Percentiles rank a stretch among this genome's conserved stretches.
Conservation (phyloP, 2,113 vertebrate genomes). For the Menura novaehollandiae region DNA sequence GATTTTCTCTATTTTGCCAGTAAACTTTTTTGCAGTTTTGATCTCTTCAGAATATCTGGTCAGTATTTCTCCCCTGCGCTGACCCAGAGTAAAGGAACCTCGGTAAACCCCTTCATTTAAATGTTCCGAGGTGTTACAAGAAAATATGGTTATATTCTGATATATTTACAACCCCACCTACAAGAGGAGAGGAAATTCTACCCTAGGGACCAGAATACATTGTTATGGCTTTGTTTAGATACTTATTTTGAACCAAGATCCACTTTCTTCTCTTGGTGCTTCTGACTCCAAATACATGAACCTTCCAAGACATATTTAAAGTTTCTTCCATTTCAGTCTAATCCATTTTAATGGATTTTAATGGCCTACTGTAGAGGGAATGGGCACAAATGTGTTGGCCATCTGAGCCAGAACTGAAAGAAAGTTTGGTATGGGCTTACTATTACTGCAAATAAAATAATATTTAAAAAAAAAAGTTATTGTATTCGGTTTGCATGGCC, state of each 20-base stretch:
- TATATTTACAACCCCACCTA: not conserved
- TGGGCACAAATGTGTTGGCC: not conserved
- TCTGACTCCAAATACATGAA: not conserved
- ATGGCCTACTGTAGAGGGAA: not conserved
- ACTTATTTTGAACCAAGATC: not conserved
- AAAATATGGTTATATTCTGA: not conserved
- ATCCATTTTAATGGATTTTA: not conserved
- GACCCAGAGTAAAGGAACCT: too few species aligned
- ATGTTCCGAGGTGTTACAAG: too few species aligned
- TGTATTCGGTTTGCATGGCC: not conserved
- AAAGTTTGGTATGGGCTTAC: not conserved
- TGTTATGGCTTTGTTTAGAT: not conserved
- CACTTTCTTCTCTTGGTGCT: not conserved
- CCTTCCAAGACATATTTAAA: not conserved
- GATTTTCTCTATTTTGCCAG: not conserved
- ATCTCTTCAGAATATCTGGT: too few species aligned
- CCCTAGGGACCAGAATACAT: not conserved
- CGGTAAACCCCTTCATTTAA: too few species aligned
- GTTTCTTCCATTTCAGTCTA: not conserved
- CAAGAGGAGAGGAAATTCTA: not conserved
- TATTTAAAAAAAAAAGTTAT: not conserved
- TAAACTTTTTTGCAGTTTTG: not conserved
- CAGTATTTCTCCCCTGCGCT: too few species aligned
- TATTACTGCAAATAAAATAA: not conserved
- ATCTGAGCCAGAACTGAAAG: not conserved